Base-by-base conservation (phyloP, 2,113 vertebrate genomes). In the Chrysemys picta region DNA sequence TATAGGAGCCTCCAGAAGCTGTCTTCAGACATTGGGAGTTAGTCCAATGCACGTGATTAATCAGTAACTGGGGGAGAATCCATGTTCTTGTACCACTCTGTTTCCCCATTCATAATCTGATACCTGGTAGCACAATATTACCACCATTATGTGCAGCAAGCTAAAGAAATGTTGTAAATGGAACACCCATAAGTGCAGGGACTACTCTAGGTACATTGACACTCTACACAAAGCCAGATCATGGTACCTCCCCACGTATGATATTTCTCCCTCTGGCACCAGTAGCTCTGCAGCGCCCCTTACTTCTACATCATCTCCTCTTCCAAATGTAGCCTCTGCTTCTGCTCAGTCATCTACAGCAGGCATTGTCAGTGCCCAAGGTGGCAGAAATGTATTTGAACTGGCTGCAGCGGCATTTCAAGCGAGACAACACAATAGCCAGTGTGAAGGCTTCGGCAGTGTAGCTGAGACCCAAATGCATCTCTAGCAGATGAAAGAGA, bases 131-230 rank as follows among this genome's bases (percentile, higher is more conserved):
- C 35, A 21, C 6, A 81, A 80, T 83, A 50, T 50, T 16, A 94
- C 50, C 8, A 42, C 35, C 49, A 0, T 0, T 53, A 53, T 57
- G 52, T 53, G 69, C 1, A n/a, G 78, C 2, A 2, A 10, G 22
- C 38, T 72, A 88, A 72, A 88, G 78, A 35, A 80, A 2, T 17
- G 45, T 7, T 21, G 7, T 5, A 76, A 88, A 49, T 49, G 56
- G 21, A 49, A 90, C 85, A 52, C 31, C 35, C 8, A 1, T 5
- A 79, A 57, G 7, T 42, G 81, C 22, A 52, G 85, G 29, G 4
- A 42, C 31, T 80, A 84, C 6, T 38, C 8, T 22, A n/a, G 35
- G n/a, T 92, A n/a, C 16, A 80, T 92, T 25, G 2, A 52, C 76
- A 75, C 76, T 5, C 17, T 53, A 57, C 38, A 52, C 2, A 91